Evolutionary conservation across 1,140 invertebrate genomes (phyloP), one percentile per base, ranked within the genome.

Genomic region (Drosophila novamexicana): DNA sequence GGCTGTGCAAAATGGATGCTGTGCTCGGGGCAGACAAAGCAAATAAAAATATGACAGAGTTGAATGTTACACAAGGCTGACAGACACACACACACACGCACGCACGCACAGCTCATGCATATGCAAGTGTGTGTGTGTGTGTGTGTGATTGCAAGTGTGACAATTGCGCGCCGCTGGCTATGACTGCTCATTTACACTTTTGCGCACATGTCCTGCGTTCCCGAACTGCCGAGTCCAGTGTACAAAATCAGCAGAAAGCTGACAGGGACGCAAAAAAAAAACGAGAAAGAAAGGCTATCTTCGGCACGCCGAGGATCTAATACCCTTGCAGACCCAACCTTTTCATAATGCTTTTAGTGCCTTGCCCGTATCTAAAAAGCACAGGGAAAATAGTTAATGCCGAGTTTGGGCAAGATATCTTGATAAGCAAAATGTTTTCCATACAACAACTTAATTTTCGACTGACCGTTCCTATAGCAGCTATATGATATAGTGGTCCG

Each of bases 181-280:
- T 77, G 74, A 84, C 80, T 89, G 84, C 84, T 88, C 84, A 89
- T 88, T 88, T 89, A 88, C 84, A 89, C 84, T 82, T 79, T 77
- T 75, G 45, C 79, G 58, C 79, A 81, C 69, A 67, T 18, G 56
- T 57, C 49, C 29, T 9, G 12, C n/a, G 57, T 59, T 9, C 52
- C 32, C 50, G 7, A 10, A 16, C n/a, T 16, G 14, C 36, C 34
- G 68, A 66, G 75, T 66, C 16, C 42, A 36, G 61, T 58, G 57
- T 73, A 65, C 58, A 68, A 88, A 88, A 88, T 83, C 84, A 89
- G 84, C 84, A 89, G 57, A 75, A 88, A 34, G 42, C 12, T 47
- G 57, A 54, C 40, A 22, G 34, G 36, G 18, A 40, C 10, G 22
- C 16, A 42, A 39, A 8, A 36, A 18, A 18, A 18, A 18, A 18